A percentile compares a stretch with the other conserved stretches of the same genome.
phyloP scores from a whole-genome alignment of 2,888 invertebrate species.

The Eulithis testata region DNA sequence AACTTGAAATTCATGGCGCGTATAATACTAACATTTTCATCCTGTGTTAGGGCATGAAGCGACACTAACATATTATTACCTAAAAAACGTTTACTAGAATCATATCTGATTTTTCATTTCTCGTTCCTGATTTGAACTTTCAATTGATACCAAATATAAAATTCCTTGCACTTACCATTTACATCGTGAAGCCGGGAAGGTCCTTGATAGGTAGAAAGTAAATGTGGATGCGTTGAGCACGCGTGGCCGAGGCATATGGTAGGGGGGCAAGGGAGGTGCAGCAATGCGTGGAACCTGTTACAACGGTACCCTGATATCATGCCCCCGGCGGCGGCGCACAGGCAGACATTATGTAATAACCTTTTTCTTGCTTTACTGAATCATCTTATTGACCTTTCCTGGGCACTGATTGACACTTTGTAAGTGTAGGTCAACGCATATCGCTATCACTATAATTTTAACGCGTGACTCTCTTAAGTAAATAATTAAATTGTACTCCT shows the following conservation, averaged over 20 bases:
- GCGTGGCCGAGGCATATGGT: slow-evolving; percentile 46
- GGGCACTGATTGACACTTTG: slow-evolving; percentile 30
- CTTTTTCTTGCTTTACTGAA: slow-evolving; percentile 73
- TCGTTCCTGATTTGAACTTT: not conserved
- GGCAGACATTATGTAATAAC: slow-evolving; percentile 81
- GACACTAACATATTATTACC: too few relatives aligned
- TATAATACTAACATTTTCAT: slow-evolving; percentile 30
- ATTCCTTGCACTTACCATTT: not conserved
- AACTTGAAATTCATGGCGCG: slow-evolving; percentile 61
- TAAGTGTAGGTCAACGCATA: slow-evolving; percentile 18
- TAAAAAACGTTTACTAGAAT: too few relatives aligned
- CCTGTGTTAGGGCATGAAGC: too few relatives aligned
- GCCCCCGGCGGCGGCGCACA: slow-evolving; percentile 70
- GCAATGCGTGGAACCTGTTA: slow-evolving; percentile 75
- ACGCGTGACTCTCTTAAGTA: too few relatives aligned
- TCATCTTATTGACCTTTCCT: slow-evolving; percentile 40
- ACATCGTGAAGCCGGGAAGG: slow-evolving; percentile 60
- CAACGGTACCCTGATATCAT: slow-evolving; percentile 76
- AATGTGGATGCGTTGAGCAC: slow-evolving; percentile 69
- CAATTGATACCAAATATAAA: not conserved
- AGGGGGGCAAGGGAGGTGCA: slow-evolving; percentile 45
- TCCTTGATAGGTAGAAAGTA: slow-evolving; percentile 83
- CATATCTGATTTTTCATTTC: not conserved
- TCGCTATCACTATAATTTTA: too few relatives aligned
- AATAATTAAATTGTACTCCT: too few relatives aligned